A percentile compares a stretch with the other conserved stretches of the same genome.
Conservation (phyloP, 92 coral and sea anemone genomes). For the Galaxea fascicularis region DNA sequence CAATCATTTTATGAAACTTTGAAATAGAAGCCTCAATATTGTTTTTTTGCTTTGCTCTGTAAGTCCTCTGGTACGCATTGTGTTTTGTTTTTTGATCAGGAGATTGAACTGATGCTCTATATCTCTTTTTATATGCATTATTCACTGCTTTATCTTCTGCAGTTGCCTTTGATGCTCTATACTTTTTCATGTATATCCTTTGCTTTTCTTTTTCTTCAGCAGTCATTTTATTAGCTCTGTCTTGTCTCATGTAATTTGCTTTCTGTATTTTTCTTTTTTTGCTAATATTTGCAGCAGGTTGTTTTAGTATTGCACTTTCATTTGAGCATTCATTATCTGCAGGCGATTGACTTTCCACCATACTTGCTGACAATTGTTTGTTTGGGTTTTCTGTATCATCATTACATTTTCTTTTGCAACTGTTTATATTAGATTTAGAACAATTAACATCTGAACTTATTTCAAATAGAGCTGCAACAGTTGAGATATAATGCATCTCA, state of each 20-base stretch:
- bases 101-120: no score
- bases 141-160: slow-evolving; percentile 33
- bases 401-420: slow-evolving; percentile 63
- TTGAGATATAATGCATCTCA: no score
- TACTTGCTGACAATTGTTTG: slow-evolving; percentile 13
- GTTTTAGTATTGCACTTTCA: slow-evolving; percentile 39
- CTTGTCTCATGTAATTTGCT: no score
- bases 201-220: slow-evolving; percentile 42
- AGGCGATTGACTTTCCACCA: slow-evolving; percentile 43
- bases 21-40: slow-evolving; percentile 51
- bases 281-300: slow-evolving; percentile 45
- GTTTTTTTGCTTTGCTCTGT: slow-evolving; percentile 19
- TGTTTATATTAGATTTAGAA: no score
- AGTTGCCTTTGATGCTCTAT: slow-evolving; percentile 44
- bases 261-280: slow-evolving; percentile 30
- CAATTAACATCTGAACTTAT: no score
- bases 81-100: slow-evolving; percentile 20
- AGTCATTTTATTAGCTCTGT: slow-evolving; percentile 43
- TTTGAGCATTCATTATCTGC: slow-evolving; percentile 41
- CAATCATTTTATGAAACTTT: slow-evolving; percentile 67
- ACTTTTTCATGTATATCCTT: slow-evolving; percentile 37
- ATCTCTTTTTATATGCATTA: slow-evolving; percentile 18
- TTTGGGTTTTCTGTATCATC: slow-evolving; percentile 32
- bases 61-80: slow-evolving; percentile 31
- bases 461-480: no score